Evolutionary conservation across 2,888 invertebrate genomes (phyloP), one percentile per base, ranked within the genome.

Genomic region (Microctonus hyperodae): DNA sequence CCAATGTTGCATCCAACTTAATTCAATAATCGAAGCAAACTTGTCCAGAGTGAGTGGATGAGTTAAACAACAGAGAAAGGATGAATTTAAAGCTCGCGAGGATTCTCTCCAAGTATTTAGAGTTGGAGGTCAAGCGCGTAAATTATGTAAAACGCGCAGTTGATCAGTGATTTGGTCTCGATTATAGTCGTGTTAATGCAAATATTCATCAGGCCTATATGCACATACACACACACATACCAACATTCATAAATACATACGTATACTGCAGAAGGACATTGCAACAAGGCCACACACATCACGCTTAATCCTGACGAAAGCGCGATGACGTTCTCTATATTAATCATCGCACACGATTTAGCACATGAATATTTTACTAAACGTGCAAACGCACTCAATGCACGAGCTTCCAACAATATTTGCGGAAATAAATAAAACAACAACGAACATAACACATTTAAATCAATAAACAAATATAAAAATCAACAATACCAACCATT

Each of bases 21-120:
- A 72, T 70, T 68, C 62, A 65, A 72, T 70, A 68, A 72, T 61
- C 64, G 55, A 59, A 55, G 40, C 57, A 59, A 60, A 57, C 23
- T 37, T 16, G 16, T 6, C 7, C 16, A 44, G 7, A 16, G n/a
- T 44, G 44, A 44, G 44, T 20, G 37, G n/a, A n/a, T n/a, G 16
- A 44, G 44, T 16, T 7, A n/a, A n/a, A 16, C 7, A 16, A 16
- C 5, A 37, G 37, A 37, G n/a, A 7, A 37, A 37, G 37, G 37
- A n/a, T 37, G 44, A 16, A 9, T 16, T 44, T 16, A 37, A 33
- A 51, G 22, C 25, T 58, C 31, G 31, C 64, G 59, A 44, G 48
- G 56, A 55, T 53, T 37, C 16, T 44, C 9, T 44, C 44, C 44
- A 16, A 44, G 16, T 16, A 44, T 44, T 44, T 44, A 16, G 44